Conservation (phyloP, 2,888 invertebrate species). For the Drosophila leonis region DNA sequence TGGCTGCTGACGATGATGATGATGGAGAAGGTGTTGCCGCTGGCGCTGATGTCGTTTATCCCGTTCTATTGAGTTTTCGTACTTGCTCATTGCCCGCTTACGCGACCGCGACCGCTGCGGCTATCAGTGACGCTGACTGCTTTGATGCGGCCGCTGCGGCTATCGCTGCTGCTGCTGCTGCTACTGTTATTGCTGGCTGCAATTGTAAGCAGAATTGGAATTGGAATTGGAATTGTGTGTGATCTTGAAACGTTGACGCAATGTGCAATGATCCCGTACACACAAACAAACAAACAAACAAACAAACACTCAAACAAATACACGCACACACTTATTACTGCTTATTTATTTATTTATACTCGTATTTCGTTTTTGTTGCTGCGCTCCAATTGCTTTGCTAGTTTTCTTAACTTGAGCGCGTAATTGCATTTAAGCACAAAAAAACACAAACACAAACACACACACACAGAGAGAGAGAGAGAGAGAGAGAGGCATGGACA, state of each 20-base stretch:
- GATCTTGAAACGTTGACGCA: conserved; percentile 80
- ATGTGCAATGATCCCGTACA: conserved; percentile 77
- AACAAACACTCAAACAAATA: conserved; percentile 6
- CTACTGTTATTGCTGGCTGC: conserved; percentile 33
- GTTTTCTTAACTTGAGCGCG: conserved; percentile 75
- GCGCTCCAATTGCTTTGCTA: conserved; percentile 74
- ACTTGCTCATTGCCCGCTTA: conserved; percentile 53
- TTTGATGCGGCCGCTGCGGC: conserved; percentile 17
- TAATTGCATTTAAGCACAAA: conserved; percentile 77
- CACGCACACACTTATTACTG: conserved; percentile 31
- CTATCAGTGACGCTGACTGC: conserved; percentile 35
- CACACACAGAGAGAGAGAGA: conserved; percentile 14
- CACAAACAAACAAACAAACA: conserved; percentile 47
- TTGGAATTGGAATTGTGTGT: conserved; percentile 60
- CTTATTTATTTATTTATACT: conserved; percentile 57
- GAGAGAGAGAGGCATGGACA: background rate
- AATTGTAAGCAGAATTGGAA: conserved; percentile 41
- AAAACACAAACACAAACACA: conserved; percentile 33
- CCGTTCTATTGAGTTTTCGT: conserved; percentile 60
- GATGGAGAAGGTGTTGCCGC: conserved; percentile 24
- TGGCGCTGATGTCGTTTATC: conserved; percentile 30
- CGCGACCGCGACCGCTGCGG: conserved; percentile 48
- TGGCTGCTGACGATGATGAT: conserved; percentile 19
- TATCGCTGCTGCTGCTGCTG: conserved; percentile 33
- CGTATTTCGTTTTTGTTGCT: conserved; percentile 61